These are phyloP conservation scores for Phania funesta DNA, from an alignment of 2,888 invertebrate genomes.

Conservation along the genomic window DNA sequence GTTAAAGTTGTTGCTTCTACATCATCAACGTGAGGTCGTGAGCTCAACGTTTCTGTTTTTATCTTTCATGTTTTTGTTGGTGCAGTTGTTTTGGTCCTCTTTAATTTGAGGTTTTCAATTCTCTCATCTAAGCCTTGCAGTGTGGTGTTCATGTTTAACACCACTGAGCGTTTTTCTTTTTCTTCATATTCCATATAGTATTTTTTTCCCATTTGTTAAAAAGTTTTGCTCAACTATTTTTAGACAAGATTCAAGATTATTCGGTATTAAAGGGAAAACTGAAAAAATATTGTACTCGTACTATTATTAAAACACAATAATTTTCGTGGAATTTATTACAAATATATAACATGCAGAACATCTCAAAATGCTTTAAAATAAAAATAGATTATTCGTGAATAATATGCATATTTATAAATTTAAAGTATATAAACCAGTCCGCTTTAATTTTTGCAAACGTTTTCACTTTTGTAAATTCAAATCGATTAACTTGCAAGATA, in stretches of 20 bases:
- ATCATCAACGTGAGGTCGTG: conserved; percentile 71
- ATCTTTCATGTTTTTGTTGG: conserved; percentile 8
- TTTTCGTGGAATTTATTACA: conserved; percentile 58
- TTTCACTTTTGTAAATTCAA: no score
- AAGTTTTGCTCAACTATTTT: conserved; percentile 62
- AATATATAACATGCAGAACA: background rate
- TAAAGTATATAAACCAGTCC: no score
- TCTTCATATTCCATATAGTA: conserved; percentile 19
- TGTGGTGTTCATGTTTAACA: conserved; percentile 63
- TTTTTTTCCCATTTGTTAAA: conserved; percentile 1
- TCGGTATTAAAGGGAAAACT: conserved; percentile 36
- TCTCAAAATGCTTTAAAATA: background rate
- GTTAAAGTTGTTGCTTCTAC: conserved; percentile 36
- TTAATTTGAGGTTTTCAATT: conserved; percentile 60
- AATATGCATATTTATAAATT: no score
- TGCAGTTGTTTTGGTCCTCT: conserved; percentile 44
- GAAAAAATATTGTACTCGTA: background rate
- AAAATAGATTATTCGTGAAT: background rate
- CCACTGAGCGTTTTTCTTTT: conserved; percentile 55
- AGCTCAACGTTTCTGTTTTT: conserved; percentile 59
- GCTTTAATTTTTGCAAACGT: no score
- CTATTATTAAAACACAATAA: conserved; percentile 49
- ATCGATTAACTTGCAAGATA: no score
- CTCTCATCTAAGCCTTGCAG: conserved; percentile 17
- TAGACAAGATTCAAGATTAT: conserved; percentile 63